These are phyloP conservation scores for Elaphurus davidianus DNA, from an alignment of 2,113 vertebrate genomes.

Conservation along the genomic window DNA sequence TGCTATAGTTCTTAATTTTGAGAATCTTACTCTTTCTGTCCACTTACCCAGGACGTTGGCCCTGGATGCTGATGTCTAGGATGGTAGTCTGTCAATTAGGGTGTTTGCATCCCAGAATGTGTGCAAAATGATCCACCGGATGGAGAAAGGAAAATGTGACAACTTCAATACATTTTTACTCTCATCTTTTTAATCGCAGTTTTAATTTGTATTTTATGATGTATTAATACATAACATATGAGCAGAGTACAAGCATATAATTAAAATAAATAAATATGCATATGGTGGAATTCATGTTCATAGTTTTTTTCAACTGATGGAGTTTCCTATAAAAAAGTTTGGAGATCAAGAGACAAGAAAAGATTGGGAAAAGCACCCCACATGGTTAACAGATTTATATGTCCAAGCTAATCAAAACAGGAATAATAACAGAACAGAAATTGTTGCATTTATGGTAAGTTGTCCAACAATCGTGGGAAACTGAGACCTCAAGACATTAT, in stretches of 20 bases:
- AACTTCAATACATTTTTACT: not conserved
- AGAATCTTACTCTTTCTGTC: not conserved
- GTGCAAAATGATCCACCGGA: not conserved
- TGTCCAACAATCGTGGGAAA: not conserved
- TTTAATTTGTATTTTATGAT: not conserved
- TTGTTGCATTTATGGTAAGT: not conserved
- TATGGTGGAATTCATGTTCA: not conserved
- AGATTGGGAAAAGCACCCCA: not conserved
- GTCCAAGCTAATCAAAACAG: not conserved
- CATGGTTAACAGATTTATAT: not conserved
- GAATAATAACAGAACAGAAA: not conserved
- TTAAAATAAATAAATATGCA: conserved; percentile 10
- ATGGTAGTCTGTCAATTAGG: not conserved
- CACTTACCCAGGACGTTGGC: not conserved
- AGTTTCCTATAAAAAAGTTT: not conserved
- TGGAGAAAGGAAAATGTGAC: not conserved
- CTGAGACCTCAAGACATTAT: not conserved
- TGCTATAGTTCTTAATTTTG: not conserved
- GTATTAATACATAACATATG: not conserved
- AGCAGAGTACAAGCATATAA: not conserved
- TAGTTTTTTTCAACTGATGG: not conserved
- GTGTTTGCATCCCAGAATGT: not conserved
- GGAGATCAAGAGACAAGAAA: not conserved
- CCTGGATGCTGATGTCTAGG: not conserved
- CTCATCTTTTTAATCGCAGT: not conserved